Conservation (phyloP, 2,888 invertebrate genomes). For the Agelastica alni region DNA sequence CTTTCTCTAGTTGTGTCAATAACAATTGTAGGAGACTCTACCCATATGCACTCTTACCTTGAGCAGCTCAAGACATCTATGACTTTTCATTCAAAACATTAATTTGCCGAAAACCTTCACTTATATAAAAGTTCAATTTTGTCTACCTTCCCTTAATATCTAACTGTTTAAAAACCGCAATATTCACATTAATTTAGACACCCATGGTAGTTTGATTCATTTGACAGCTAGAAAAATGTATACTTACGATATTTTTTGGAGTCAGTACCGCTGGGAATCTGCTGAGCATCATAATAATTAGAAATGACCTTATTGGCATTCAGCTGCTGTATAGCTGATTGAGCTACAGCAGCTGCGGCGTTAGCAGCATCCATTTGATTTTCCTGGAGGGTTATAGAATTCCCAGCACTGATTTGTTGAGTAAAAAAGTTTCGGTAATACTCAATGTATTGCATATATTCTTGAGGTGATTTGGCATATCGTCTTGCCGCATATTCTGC, state of each 20-base stretch:
- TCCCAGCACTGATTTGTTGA: conserved; percentile 64
- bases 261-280: conserved; percentile 65
- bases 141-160: too few relatives aligned
- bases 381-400: conserved; percentile 58
- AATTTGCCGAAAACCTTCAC: too few relatives aligned
- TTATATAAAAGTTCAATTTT: too few relatives aligned
- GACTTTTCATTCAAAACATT: too few relatives aligned
- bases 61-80: too few relatives aligned
- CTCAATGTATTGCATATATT: conserved; percentile 71
- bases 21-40: too few relatives aligned
- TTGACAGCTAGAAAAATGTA: too few relatives aligned
- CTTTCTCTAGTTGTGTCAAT: too few relatives aligned
- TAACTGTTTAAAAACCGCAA: too few relatives aligned
- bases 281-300: conserved; percentile 55
- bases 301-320: conserved; percentile 54
- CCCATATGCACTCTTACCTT: too few relatives aligned
- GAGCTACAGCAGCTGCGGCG: conserved; percentile 86
- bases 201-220: too few relatives aligned
- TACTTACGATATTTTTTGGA: conserved; percentile 67
- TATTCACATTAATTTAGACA: too few relatives aligned
- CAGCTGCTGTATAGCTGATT: conserved; percentile 78
- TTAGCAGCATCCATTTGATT: conserved; percentile 73
- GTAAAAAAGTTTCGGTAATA: conserved; percentile 77
- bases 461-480: conserved; percentile 72
- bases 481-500: conserved; percentile 77